Percentiles rank a stretch among this genome's conserved stretches.
Evolutionary conservation across 2,113 vertebrate species (phyloP).

Genomic region (Neopipo cinnamomea): DNA sequence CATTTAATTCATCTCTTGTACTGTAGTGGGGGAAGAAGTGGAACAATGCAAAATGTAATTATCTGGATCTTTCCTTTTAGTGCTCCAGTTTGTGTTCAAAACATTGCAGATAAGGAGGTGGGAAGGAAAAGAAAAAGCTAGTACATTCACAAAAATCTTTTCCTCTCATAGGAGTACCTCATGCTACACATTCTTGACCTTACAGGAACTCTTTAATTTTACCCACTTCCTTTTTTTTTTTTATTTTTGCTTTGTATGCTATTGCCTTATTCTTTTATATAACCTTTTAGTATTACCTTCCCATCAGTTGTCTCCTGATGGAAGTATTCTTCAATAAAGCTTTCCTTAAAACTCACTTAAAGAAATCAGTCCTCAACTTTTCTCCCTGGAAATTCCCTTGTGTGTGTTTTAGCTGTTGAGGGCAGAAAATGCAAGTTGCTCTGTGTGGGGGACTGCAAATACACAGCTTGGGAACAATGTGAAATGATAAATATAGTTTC

Average conservation of each 20-base stretch:
- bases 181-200: background rate
- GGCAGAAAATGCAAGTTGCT: slow-evolving; percentile 2
- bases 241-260: rapidly evolving
- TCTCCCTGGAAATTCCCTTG: background rate
- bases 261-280: background rate
- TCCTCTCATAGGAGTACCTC: background rate
- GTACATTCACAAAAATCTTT: background rate
- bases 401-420: background rate
- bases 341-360: background rate
- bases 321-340: background rate
- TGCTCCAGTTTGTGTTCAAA: background rate
- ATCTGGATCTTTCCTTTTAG: background rate
- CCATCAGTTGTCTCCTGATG: background rate
- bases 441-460: background rate
- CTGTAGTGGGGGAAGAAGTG: background rate
- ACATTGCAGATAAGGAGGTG: background rate
- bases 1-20: background rate
- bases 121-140: background rate
- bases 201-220: background rate
- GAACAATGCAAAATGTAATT: background rate
- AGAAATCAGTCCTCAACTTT: background rate
- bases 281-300: background rate
- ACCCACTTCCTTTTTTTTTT: background rate
- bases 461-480: slow-evolving; percentile 22
- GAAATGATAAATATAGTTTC: slow-evolving; percentile 50